phyloP scores from a whole-genome alignment of 2,888 invertebrate genomes.

The Drosophila nigricruria region DNA sequence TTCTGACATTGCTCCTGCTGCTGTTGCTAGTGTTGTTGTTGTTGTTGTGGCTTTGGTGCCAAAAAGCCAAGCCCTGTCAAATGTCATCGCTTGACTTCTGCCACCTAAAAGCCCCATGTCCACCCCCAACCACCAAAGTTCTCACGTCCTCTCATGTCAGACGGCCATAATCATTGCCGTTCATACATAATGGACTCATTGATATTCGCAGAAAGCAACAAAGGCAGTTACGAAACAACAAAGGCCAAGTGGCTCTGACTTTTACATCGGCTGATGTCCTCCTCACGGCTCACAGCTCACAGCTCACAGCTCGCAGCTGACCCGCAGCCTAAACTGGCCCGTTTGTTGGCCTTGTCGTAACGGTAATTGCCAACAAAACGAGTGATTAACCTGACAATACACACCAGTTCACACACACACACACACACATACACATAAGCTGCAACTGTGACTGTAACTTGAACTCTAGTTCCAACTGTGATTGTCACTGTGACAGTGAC shows the following conservation, averaged over 20 bases:
- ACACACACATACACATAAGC: not conserved
- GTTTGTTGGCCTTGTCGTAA: conserved; percentile 63
- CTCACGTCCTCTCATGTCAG: conserved; percentile 70
- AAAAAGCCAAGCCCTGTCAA: conserved; percentile 70
- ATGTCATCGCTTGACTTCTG: conserved; percentile 54
- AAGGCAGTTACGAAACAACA: conserved; percentile 50
- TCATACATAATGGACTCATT: conserved; percentile 76
- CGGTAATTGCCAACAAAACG: conserved; percentile 81
- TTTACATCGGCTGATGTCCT: conserved; percentile 13
- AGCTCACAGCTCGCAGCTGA: conserved; percentile 21
- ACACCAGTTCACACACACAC: conserved; percentile 14
- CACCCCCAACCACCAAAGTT: not conserved
- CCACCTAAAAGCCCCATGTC: not conserved
- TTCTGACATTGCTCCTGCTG: not conserved
- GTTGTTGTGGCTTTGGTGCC: conserved; percentile 47
- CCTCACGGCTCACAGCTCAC: not conserved
- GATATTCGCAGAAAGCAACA: conserved; percentile 70
- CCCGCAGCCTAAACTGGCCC: conserved; percentile 35
- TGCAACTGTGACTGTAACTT: conserved; percentile 10
- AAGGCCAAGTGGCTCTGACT: conserved; percentile 53
- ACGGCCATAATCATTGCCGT: conserved; percentile 79
- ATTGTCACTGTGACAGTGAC: conserved; percentile 5
- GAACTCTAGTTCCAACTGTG: not conserved
- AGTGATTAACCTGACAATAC: conserved; percentile 77
- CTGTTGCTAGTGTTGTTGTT: not conserved